Evolutionary conservation across 2,113 vertebrate genomes (phyloP), one percentile per base, ranked within the genome.

Genomic region (Poicephalus gulielmi): DNA sequence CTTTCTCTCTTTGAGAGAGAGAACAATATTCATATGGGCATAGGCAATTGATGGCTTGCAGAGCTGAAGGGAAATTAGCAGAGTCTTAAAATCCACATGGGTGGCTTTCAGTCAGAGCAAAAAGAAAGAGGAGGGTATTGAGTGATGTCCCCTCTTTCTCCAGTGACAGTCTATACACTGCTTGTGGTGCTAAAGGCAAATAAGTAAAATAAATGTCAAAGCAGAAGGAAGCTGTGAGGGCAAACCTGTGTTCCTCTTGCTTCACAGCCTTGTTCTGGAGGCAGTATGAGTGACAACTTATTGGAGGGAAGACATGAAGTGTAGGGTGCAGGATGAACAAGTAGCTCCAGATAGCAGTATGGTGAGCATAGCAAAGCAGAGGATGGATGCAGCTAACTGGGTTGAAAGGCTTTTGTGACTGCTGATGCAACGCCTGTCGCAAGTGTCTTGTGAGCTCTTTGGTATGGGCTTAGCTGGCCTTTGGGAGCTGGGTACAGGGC

Each of bases 331-430:
- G 43, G 16, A 63, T 23, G 46, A 35, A 68, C 3, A 18, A 24
- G 43, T 5, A 33, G 33, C 15, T 69, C 15, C 47, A 10, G 25
- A 11, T 2, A 35, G 2, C 11, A 18, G 4, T 0, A 0, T 3
- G 60, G 17, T 23, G 10, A 57, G 24, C 53, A 27, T 25, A 57
- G 17, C 39, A 66, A 8, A 62, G 31, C 1, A 6, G 3, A 3
- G 59, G 44, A 6, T 10, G 35, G n/a, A 27, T 23, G 49, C n/a
- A 41, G 25, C 10, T 33, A 35, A 60, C 5, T 33, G 63, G 31
- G 24, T 4, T 52, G 67, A 27, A 52, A 43, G 53, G 28, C 7
- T 85, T 60, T 14, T 8, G 18, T 8, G 50, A 10, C 12, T 67
- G 9, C 2, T 68, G 81, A 11, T 69, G 52, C 13, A 20, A 6